Evolutionary conservation across 2,113 vertebrate species (phyloP).

Genomic region (Oxyruncus cristatus): DNA sequence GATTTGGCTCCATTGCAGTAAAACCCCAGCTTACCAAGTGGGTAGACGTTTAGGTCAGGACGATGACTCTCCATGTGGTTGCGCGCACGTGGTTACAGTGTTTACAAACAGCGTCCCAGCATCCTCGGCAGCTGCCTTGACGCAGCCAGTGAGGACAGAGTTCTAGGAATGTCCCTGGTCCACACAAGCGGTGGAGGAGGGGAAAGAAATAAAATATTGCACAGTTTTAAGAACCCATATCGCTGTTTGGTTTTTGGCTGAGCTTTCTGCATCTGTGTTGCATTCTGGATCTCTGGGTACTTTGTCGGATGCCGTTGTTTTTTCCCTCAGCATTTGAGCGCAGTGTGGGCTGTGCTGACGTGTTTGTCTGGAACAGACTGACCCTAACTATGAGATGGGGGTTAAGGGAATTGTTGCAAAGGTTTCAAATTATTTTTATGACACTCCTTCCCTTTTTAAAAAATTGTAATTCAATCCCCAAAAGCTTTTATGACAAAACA

Average conservation of each 20-base stretch:
- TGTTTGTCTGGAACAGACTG: neutral
- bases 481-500: neutral
- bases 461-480: neutral
- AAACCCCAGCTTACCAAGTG: neutral
- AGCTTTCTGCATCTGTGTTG: neutral
- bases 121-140: slow-evolving; percentile 40
- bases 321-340: fast-evolving
- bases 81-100: slow-evolving; percentile 23
- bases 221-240: neutral
- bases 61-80: slow-evolving; percentile 38
- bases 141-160: neutral
- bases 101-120: slow-evolving; percentile 59
- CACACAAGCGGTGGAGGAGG: fast-evolving
- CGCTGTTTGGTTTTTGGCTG: slow-evolving; percentile 19
- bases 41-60: slow-evolving; percentile 32
- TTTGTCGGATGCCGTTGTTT: neutral
- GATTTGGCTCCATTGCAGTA: neutral
- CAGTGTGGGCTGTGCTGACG: neutral
- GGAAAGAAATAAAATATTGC: neutral
- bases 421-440: neutral
- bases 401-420: neutral
- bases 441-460: neutral
- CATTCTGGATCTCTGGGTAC: neutral
- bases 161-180: slow-evolving; percentile 4
- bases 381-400: neutral